Evolutionary conservation across 1,140 invertebrate species (phyloP), one percentile per base, ranked within the genome.

Genomic region (Drosophila sturtevanti): DNA sequence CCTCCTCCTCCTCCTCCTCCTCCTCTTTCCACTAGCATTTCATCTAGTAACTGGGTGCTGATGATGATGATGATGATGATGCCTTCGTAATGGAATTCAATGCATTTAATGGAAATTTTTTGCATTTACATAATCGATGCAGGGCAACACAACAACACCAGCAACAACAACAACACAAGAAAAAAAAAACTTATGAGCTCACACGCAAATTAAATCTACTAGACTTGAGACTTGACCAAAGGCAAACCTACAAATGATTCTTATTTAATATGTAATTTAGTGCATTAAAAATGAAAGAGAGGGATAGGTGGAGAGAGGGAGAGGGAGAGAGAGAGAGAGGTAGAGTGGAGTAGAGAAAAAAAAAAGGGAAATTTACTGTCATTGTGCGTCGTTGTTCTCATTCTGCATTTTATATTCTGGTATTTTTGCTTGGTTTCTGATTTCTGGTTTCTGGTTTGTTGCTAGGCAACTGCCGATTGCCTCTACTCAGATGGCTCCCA

Each of bases 41-140:
- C n/a, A n/a, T n/a, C n/a, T n/a, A n/a, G n/a, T n/a, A n/a, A n/a
- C n/a, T n/a, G n/a, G n/a, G n/a, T n/a, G n/a, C n/a, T 51, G 3
- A 5, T 10, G 41, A 18, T n/a, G 61, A 24, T 22, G 59, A 62
- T 63, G 70, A 51, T 76, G 72, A 35, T 79, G 77, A 79, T 79
- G 77, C 70, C 69, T 79, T 79, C 70, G 70, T 79, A 79, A 79
- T 79, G 77, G 77, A 78, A 80, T 75, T 81, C 78, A 80, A 76
- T 81, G 78, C 71, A 79, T 79, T 79, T 80, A 80, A 80, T 81
- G 77, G 77, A 68, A 76, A 80, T 72, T 68, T 67, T 48, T 79
- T 60, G 63, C 77, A 79, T 81, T 81, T 81, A 77, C 72, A 81
- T 81, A 81, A 81, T 81, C 77, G 77, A 80, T 76, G 75, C 68